Base-by-base conservation (phyloP, 1,140 invertebrate species). In the Grapholita molesta region DNA sequence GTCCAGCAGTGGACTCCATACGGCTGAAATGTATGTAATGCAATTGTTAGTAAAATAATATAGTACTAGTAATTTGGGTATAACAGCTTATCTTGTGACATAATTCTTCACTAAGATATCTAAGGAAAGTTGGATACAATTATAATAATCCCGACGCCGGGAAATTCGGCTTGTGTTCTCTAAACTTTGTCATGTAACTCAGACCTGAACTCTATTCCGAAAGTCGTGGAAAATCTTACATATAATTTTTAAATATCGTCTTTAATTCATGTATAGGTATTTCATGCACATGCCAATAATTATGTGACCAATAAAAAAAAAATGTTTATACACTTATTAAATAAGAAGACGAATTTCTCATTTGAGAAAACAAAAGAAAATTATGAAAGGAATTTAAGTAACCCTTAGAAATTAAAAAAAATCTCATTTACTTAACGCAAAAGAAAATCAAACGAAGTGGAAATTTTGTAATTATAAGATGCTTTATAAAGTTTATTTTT, bases 81-180 rank as follows among this genome's bases (percentile, higher is more conserved):
- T n/a, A n/a, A n/a, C n/a, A n/a, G n/a, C n/a, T n/a, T n/a, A n/a
- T n/a, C n/a, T n/a, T n/a, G n/a, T n/a, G n/a, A n/a, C n/a, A n/a
- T n/a, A n/a, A n/a, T n/a, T n/a, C n/a, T n/a, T n/a, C n/a, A n/a
- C n/a, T n/a, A n/a, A n/a, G n/a, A n/a, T n/a, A n/a, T n/a, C n/a
- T n/a, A n/a, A n/a, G n/a, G n/a, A n/a, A n/a, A n/a, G n/a, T 38
- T 38, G n/a, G 35, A 38, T 38, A 38, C 35, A 15, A n/a, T 68
- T 57, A 68, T 11, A 52, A 68, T 57, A 68, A 68, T 68, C 52
- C 33, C 15, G 21, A 57, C 30, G 32, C n/a, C 11, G 12, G 25
- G 52, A 68, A 35, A 33, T 57, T 68, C 32, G 35, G 11, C 11
- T 8, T 8, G 15, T 18, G 38, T 23, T 35, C 35, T 38, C n/a